phyloP scores from a whole-genome alignment of 64 coral and sea anemone genomes.

The Catalaphyllia jardinei region DNA sequence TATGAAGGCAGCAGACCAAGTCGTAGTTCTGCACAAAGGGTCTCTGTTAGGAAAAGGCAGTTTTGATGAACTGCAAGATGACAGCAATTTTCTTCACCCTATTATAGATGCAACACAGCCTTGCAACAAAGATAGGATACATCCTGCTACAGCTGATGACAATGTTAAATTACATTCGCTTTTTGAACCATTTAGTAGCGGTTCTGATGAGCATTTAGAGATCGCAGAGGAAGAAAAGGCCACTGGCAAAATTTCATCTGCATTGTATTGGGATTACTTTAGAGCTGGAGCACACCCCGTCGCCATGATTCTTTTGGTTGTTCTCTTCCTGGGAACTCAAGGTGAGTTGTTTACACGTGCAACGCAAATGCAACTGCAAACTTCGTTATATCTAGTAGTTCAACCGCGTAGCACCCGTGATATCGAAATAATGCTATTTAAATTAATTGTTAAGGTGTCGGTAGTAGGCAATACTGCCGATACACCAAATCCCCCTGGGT shows the following conservation, averaged over 20 bases:
- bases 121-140: not conserved
- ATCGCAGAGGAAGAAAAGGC: conserved; percentile 25
- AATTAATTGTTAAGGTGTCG: too few species aligned
- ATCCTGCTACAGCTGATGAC: not conserved
- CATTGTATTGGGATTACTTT: conserved; percentile 55
- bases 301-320: not conserved
- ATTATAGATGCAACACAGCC: not conserved
- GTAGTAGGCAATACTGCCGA: too few species aligned
- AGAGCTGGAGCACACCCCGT: conserved; percentile 14
- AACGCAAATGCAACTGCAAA: not conserved
- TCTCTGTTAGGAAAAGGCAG: conserved; percentile 13
- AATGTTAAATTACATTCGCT: too few species aligned
- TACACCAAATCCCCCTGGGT: too few species aligned
- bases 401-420: too few species aligned
- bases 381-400: too few species aligned
- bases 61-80: conserved; percentile 6
- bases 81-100: not conserved
- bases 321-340: conserved; percentile 43
- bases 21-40: conserved; percentile 41
- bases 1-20: conserved; percentile 48
- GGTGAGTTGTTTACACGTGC: conserved; percentile 4
- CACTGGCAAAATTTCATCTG: conserved; percentile 28
- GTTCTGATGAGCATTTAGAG: conserved; percentile 3
- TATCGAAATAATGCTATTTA: too few species aligned
- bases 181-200: too few species aligned